Evolutionary conservation across 2,888 invertebrate species (phyloP).

Genomic region (Euclidia mi): DNA sequence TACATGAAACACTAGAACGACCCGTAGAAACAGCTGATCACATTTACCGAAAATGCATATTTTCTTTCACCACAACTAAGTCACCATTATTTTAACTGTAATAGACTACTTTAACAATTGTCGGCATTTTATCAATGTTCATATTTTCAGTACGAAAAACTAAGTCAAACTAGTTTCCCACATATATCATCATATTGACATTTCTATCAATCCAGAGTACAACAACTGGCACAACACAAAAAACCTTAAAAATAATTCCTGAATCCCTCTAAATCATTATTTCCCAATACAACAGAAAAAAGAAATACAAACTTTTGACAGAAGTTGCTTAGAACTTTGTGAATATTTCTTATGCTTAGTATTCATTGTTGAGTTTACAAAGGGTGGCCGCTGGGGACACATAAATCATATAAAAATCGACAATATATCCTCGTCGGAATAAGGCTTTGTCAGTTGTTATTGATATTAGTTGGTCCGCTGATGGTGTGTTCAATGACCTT

Average conservation of each 20-base stretch:
- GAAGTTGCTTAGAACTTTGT: constrained; percentile 37
- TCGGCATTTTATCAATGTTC: too few species aligned
- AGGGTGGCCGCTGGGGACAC: constrained; percentile 40
- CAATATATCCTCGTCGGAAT: constrained; percentile 38
- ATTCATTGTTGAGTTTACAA: constrained; percentile 44
- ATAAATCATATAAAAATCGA: constrained; percentile 58
- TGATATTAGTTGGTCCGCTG: background rate
- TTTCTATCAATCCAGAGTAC: too few species aligned
- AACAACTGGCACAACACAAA: background rate
- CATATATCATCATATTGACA: too few species aligned
- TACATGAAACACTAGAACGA: too few species aligned
- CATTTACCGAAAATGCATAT: too few species aligned
- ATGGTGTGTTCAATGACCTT: background rate
- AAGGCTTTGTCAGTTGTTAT: constrained; percentile 12
- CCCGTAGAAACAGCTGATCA: too few species aligned
- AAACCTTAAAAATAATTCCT: constrained; percentile 1
- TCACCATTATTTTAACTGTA: too few species aligned
- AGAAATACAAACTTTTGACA: constrained; percentile 24
- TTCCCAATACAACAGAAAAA: constrained; percentile 19
- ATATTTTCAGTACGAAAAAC: too few species aligned
- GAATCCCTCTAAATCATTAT: constrained; percentile 21
- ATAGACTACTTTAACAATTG: too few species aligned
- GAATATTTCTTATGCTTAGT: constrained; percentile 31
- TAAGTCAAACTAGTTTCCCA: too few species aligned
- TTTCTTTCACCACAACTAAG: too few species aligned